A percentile compares a stretch with the other conserved stretches of the same genome.
Conservation (phyloP, 2,797 vertebrate genomes). For the Cyclopterus lumpus region DNA sequence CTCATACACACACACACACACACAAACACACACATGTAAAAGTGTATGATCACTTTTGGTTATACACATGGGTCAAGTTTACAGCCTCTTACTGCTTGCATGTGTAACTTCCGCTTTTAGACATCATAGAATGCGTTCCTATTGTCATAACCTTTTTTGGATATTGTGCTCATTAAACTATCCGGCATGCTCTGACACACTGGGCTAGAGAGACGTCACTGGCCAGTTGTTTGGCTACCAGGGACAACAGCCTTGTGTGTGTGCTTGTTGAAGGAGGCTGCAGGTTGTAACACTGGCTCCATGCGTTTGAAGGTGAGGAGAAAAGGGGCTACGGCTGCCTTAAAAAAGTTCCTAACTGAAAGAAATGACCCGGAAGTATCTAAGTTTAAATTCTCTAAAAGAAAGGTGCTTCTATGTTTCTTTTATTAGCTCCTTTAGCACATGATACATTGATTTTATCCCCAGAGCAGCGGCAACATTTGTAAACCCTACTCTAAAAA, state of each 20-base stretch:
- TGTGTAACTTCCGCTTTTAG: constrained; percentile 47
- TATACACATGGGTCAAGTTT: not conserved
- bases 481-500: not conserved
- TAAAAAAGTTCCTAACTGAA: too few species aligned
- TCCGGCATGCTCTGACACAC: constrained; percentile 62
- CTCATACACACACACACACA: not conserved
- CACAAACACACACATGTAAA: not conserved
- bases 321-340: constrained; percentile 14
- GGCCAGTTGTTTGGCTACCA: constrained; percentile 56
- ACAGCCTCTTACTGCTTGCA: not conserved
- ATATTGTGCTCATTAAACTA: constrained; percentile 61
- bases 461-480: too few species aligned
- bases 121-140: constrained; percentile 34
- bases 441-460: too few species aligned
- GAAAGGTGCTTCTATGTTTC: too few species aligned
- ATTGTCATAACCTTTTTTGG: constrained; percentile 62
- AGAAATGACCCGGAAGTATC: too few species aligned
- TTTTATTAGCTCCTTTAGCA: too few species aligned
- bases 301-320: constrained; percentile 10
- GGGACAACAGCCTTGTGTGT: constrained; percentile 53
- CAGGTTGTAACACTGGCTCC: constrained; percentile 14
- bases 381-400: too few species aligned
- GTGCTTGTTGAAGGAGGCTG: constrained; percentile 37
- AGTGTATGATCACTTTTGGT: constrained; percentile 4
- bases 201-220: constrained; percentile 35